Base-by-base conservation (phyloP, 2,113 vertebrate genomes). In the Pteropus alecto region DNA sequence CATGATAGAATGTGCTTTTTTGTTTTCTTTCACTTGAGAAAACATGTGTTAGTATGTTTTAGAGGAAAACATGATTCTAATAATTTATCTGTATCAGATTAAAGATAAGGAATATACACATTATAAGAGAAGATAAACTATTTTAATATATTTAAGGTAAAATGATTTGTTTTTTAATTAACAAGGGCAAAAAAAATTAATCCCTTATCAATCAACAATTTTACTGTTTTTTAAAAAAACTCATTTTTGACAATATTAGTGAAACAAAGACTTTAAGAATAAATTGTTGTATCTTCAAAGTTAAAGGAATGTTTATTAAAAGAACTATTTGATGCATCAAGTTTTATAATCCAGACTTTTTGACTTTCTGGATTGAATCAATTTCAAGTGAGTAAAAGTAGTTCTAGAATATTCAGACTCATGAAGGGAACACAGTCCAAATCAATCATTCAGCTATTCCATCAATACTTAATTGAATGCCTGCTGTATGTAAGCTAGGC, bases 231-330 rank as follows among this genome's bases (percentile, higher is more conserved):
- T 54, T 41, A 28, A 79, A 43, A 70, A 70, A 73, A 54, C 21
- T 74, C 13, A 61, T 87, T 92, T 92, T 92, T 13, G 86, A 54
- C 51, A 77, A 7, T 77, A n/a, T n/a, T 73, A 74, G 21, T 76
- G 12, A 88, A 97, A 81, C 68, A 95, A 85, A 84, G 38, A 71
- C 19, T 94, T 82, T 90, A 41, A 82, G 30, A 90, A 85, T 86
- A 71, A 21, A 79, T 71, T 79, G 4, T 16, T 73, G n/a, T 83
- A 15, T 82, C 51, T 63, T 71, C 43, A 51, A 86, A 81, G 7
- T 65, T 87, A 74, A 89, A 82, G 38, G 11, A 30, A 84, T 5
- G 38, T 93, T 82, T 68, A 56, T 77, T 68, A 26, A 85, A 89
- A 89, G 3, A 33, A 65, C 16, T 79, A 56, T 87, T 95, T 81